Conservation (phyloP, 1,140 invertebrate species). For the Phocides pigmalion region DNA sequence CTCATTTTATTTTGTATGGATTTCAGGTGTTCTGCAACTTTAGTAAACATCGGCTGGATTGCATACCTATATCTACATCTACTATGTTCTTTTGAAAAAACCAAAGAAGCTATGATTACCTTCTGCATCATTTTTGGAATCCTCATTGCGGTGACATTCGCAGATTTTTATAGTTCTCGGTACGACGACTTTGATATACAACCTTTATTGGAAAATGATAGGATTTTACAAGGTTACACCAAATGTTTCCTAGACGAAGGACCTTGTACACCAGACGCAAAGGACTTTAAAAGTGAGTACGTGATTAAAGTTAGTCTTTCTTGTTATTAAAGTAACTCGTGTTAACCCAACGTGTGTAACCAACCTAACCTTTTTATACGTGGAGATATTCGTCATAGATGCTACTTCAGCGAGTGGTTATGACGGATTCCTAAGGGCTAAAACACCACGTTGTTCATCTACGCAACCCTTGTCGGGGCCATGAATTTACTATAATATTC, state of each 20-base stretch:
- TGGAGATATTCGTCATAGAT: too few species aligned
- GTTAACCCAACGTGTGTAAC: too few species aligned
- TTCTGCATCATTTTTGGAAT: slow-evolving; percentile 30
- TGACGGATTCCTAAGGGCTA: too few species aligned
- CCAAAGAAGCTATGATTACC: slow-evolving; percentile 32
- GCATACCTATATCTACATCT: too few species aligned
- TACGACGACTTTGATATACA: slow-evolving; percentile 89
- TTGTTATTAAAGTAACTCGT: background rate
- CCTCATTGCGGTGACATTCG: slow-evolving; percentile 27
- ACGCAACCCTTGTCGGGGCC: too few species aligned
- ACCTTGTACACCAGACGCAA: slow-evolving; percentile 89
- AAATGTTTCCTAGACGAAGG: slow-evolving; percentile 89
- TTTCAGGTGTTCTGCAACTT: too few species aligned
- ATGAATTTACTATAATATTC: too few species aligned
- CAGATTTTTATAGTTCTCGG: slow-evolving; percentile 66
- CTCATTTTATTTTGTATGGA: too few species aligned
- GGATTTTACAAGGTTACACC: slow-evolving; percentile 88
- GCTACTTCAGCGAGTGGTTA: too few species aligned
- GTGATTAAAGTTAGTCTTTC: background rate
- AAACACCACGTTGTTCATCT: too few species aligned
- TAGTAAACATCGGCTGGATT: too few species aligned
- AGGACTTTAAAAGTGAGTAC: slow-evolving; percentile 89
- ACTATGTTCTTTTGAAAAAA: background rate
- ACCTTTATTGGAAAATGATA: slow-evolving; percentile 86
- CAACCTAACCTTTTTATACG: too few species aligned